phyloP scores from a whole-genome alignment of 2,888 invertebrate species.

The Micoletzkya japonica region DNA sequence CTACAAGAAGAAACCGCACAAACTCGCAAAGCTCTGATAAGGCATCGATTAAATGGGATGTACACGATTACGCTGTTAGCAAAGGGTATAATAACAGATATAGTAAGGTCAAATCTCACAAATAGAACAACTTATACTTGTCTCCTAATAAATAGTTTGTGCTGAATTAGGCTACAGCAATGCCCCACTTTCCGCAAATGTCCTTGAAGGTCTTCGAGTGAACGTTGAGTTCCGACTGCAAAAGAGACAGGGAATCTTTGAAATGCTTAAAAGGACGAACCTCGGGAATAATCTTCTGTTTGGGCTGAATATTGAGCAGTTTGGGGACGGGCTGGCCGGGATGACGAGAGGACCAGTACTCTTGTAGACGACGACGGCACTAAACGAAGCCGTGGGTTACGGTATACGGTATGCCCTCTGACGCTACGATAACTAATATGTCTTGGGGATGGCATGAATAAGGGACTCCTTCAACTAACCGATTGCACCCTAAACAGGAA shows the following conservation, averaged over 20 bases:
- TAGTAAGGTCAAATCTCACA: too few species aligned
- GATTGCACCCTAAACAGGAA: conserved; percentile 19
- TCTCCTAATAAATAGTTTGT: too few species aligned
- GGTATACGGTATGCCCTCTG: too few species aligned
- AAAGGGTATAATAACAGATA: too few species aligned
- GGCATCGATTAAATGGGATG: too few species aligned
- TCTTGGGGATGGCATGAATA: not conserved
- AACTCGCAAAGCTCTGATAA: too few species aligned
- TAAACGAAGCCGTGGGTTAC: conserved; percentile 33
- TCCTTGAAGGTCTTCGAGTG: conserved; percentile 24
- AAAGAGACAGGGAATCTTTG: not conserved
- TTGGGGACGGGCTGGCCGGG: conserved; percentile 36
- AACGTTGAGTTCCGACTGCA: conserved; percentile 22
- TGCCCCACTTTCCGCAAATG: conserved; percentile 23
- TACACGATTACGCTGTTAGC: too few species aligned
- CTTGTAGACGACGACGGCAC: conserved; percentile 47
- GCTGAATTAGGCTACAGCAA: conserved; percentile 1
- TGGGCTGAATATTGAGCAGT: conserved; percentile 4
- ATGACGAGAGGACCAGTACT: conserved; percentile 43
- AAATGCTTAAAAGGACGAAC: not conserved
- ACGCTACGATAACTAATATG: not conserved
- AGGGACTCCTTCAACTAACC: not conserved
- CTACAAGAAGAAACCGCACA: too few species aligned
- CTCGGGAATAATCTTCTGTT: not conserved
- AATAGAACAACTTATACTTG: too few species aligned